phyloP scores from a whole-genome alignment of 1,140 invertebrate genomes.

The Ooceraea biroi region DNA sequence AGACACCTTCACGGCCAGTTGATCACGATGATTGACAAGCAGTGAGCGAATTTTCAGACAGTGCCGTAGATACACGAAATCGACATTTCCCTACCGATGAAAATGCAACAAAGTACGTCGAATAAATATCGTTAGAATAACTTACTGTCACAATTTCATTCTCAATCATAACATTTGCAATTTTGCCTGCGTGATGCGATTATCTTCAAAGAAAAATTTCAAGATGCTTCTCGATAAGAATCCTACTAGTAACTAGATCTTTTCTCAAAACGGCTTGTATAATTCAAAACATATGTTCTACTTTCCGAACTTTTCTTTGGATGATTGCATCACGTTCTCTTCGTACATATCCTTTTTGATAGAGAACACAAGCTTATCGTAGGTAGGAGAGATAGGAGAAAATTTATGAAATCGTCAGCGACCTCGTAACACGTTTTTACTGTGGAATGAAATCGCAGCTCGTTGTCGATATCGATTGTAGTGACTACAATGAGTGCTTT shows the following conservation, averaged over 20 bases:
- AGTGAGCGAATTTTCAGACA: slow-evolving; percentile 46
- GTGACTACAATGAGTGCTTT: neutral
- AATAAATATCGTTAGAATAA: neutral
- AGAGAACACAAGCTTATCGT: too few relatives aligned
- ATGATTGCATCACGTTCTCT: neutral
- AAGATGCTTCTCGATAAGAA: neutral
- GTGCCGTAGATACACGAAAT: slow-evolving; percentile 7
- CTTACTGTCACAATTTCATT: neutral
- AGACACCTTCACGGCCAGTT: slow-evolving; percentile 53
- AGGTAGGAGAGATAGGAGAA: neutral
- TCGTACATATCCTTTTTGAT: neutral
- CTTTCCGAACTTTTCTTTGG: neutral
- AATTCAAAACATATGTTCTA: neutral
- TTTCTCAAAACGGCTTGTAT: neutral
- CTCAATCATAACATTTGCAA: too few relatives aligned
- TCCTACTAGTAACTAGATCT: neutral
- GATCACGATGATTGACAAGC: slow-evolving; percentile 45
- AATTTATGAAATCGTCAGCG: slow-evolving; percentile 19
- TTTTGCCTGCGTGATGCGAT: too few relatives aligned
- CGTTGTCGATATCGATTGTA: slow-evolving; percentile 8
- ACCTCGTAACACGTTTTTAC: slow-evolving; percentile 24
- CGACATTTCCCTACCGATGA: slow-evolving; percentile 24
- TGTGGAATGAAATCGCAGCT: neutral
- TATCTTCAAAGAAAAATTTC: neutral
- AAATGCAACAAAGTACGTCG: neutral